These are phyloP conservation scores for Coccyzus lansbergi DNA, from an alignment of 2,797 vertebrate genomes.

Conservation along the genomic window DNA sequence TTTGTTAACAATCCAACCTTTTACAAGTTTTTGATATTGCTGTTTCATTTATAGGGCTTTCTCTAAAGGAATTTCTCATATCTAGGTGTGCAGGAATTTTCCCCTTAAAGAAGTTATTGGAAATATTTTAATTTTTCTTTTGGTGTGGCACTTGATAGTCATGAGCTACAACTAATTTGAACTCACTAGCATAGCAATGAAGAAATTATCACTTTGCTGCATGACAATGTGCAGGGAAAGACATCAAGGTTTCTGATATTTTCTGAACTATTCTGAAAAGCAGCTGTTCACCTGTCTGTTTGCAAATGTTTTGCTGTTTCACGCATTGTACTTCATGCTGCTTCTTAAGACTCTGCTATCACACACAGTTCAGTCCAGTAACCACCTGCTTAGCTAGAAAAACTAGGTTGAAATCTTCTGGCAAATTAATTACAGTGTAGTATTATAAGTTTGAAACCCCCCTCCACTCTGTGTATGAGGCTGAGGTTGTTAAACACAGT, in stretches of 20 bases:
- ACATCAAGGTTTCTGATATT: not conserved
- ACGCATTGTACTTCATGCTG: not conserved
- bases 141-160: not conserved
- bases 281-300: not conserved
- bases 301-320: not conserved
- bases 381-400: not conserved
- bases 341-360: not conserved
- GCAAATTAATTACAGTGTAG: not conserved
- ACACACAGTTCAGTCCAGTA: not conserved
- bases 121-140: not conserved
- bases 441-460: not conserved
- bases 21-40: not conserved
- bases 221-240: not conserved
- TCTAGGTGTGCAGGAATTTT: not conserved
- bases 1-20: not conserved
- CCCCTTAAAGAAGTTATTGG: not conserved
- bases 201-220: not conserved
- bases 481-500: not conserved
- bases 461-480: not conserved
- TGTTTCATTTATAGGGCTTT: not conserved
- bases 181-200: not conserved
- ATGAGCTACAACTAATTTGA: not conserved
- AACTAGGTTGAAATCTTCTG: not conserved
- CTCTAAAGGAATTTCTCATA: not conserved
- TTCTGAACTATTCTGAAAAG: not conserved